phyloP scores from a whole-genome alignment of 2,797 vertebrate genomes.

The Takifugu rubripes region DNA sequence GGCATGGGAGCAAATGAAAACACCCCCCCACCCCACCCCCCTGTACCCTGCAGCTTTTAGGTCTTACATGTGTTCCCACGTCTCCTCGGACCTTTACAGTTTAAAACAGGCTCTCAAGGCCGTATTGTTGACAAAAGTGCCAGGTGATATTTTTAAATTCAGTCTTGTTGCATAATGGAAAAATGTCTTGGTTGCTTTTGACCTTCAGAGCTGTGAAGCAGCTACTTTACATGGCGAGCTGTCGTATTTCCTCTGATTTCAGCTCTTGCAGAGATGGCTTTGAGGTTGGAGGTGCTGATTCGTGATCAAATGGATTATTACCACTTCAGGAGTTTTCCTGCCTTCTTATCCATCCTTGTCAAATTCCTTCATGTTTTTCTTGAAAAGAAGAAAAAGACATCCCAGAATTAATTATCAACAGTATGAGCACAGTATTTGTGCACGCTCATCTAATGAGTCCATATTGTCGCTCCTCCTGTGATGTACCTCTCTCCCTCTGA shows the following conservation, averaged over 20 bases:
- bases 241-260: constrained; percentile 18
- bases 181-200: constrained; percentile 7
- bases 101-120: constrained; percentile 25
- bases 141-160: constrained; percentile 27
- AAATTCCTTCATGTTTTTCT: constrained; percentile 22
- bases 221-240: constrained; percentile 1
- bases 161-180: constrained; percentile 35
- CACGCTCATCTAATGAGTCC: constrained; percentile 53
- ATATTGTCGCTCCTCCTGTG: constrained; percentile 37
- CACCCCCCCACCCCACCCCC: constrained; percentile 22
- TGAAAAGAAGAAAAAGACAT: constrained; percentile 6
- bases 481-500: constrained; percentile 46
- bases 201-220: background rate
- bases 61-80: constrained; percentile 5
- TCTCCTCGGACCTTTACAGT: constrained; percentile 16
- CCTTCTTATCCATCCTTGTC: constrained; percentile 37
- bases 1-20: constrained; percentile 24
- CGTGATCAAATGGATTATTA: constrained; percentile 56
- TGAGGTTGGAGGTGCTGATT: constrained; percentile 52
- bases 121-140: constrained; percentile 24
- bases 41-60: constrained; percentile 2
- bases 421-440: constrained; percentile 28
- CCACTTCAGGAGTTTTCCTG: constrained; percentile 39
- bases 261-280: constrained; percentile 34
- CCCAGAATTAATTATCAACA: constrained; percentile 25